Evolutionary conservation across 2,797 vertebrate genomes (phyloP), one percentile per base, ranked within the genome.

Genomic region (Ptychobarbus kaznakovi): DNA sequence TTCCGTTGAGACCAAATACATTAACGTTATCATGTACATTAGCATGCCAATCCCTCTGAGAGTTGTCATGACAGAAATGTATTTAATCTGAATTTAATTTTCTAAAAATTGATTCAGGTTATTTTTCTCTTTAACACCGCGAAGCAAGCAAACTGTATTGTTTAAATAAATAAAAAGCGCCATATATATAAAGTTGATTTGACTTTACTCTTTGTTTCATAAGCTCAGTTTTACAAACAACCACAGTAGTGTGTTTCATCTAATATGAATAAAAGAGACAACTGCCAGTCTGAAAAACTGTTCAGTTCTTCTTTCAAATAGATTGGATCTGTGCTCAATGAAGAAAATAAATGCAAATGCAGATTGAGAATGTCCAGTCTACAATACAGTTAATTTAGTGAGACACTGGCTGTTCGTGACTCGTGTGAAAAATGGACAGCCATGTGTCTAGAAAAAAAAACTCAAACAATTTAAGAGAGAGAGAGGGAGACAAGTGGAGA

Each of bases 361-460:
- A n/a, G n/a, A 20, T 61, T 79, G 65, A 35, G 79, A 46, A 56
- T 73, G 53, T 80, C 13, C 63, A 22, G 35, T 61, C 76, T 77
- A 42, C 35, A 82, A 25, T 81, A 87, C 86, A 88, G 83, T 87
- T 58, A 80, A 49, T 84, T 81, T 81, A 87, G 81, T 81, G 83
- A 87, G 86, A 38, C 46, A 18, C 49, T 80, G 70, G 70, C 53
- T 75, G 86, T 84, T 80, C 81, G 78, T 83, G 72, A 88, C 80
- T 95, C 94, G 95, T 93, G 89, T 89, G 89, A 90, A 91, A 93
- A 94, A 95, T 94, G 92, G 89, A 93, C 88, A 89, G 92, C 87
- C 91, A 88, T 92, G 91, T 91, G 93, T 93, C 92, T 94, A 94
- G 56, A 84, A 56, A 66, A 22, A 69, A 42, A 77, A 56, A 89